Evolutionary conservation across 2,797 vertebrate genomes (phyloP).

Genomic region (Coilia nasus): DNA sequence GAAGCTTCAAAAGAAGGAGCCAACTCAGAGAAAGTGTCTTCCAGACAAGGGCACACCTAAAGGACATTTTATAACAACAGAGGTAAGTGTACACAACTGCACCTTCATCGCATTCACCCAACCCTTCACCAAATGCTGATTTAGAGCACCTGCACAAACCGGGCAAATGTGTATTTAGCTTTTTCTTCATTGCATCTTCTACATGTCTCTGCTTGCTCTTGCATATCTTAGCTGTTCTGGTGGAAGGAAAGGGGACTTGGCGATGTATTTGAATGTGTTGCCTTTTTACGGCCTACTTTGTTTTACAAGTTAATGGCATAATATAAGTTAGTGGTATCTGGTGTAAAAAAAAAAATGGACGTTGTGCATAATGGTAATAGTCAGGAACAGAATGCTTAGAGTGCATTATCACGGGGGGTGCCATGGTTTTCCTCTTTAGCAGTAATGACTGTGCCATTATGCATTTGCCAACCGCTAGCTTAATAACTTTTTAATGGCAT

Average conservation of each 20-base stretch:
- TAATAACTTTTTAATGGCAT: conserved; percentile 9
- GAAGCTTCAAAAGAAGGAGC: conserved; percentile 4
- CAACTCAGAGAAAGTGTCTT: conserved; percentile 11
- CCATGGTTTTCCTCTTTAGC: neutral
- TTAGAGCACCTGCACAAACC: neutral
- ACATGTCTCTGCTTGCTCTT: conserved; percentile 41
- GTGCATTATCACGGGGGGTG: neutral
- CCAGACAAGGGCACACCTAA: neutral
- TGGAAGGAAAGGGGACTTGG: neutral
- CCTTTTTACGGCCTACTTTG: neutral
- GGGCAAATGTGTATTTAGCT: neutral
- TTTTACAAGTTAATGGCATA: neutral
- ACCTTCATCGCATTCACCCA: neutral
- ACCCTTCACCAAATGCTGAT: neutral
- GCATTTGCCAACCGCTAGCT: neutral
- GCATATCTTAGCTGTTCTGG: neutral
- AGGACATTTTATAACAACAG: neutral
- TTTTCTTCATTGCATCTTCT: neutral
- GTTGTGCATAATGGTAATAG: neutral
- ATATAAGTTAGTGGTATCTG: too few relatives aligned
- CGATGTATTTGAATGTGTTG: neutral
- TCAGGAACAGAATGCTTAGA: neutral
- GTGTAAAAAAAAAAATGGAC: too few relatives aligned
- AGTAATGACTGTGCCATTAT: neutral
- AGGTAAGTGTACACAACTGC: conserved; percentile 38